Evolutionary conservation across 2,797 vertebrate genomes (phyloP), one percentile per base, ranked within the genome.

Genomic region (Etheostoma perlongum): DNA sequence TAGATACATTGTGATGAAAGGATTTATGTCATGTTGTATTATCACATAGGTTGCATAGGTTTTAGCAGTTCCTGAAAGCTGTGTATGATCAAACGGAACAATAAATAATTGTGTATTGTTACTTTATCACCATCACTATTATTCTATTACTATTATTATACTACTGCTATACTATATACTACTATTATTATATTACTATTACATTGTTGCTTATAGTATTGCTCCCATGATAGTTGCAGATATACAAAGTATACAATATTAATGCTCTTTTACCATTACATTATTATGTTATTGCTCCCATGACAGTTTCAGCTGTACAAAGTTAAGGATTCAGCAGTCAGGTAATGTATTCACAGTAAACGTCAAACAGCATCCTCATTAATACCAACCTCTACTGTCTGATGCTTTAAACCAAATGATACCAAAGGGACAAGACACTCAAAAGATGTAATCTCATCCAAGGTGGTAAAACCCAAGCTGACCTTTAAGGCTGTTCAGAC

Each of bases 401-500:
- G 42, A 66, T 47, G 19, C 13, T 61, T 40, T 44, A 15, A 70
- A 27, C 5, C 5, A 70, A 36, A 44, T n/a, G 25, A 46, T 42
- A 65, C 65, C 15, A 48, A 53, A 59, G 36, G 11, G 55, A 48
- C 0, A 4, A 65, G 21, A 55, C 10, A 12, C 52, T 40, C 36
- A 40, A 40, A 11, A 19, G 21, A 57, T 27, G 23, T 42, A 30
- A 13, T 27, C 78, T 78, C 42, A 70, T 64, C 25, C 58, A 46
- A 69, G 60, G 75, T 65, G n/a, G 42, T 76, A 51, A 73, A 74
- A 82, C 76, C 59, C 23, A 48, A 78, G 47, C 27, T 75, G 82
- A 81, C 81, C 75, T 82, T 84, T 84, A 79, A 66, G 55, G 67
- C 76, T 54, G 36, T 40, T 68, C 68, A 67, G 25, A 76, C 54